These are phyloP conservation scores for Cyrtonyx montezumae DNA, from an alignment of 2,113 vertebrate species.

Conservation along the genomic window DNA sequence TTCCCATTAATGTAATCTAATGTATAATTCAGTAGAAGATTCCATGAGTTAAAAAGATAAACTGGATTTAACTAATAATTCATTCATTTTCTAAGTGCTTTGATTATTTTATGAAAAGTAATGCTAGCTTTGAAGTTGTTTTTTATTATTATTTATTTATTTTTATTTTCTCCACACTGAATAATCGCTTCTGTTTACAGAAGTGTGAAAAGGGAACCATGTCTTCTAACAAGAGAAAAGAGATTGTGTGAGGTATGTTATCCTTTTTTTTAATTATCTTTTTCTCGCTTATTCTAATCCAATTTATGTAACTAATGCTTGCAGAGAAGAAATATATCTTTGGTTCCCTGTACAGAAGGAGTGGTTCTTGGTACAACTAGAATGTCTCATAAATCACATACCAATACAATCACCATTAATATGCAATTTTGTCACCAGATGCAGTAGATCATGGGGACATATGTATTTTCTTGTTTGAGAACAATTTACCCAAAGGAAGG, in stretches of 20 bases:
- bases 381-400: neutral
- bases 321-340: neutral
- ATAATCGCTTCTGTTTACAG: neutral
- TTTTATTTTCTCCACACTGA: neutral
- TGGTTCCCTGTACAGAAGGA: fast-evolving
- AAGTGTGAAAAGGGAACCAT: neutral
- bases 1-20: neutral
- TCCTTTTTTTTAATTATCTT: neutral
- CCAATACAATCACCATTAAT: neutral
- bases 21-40: neutral
- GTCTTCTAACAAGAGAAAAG: neutral
- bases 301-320: neutral
- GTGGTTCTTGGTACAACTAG: neutral
- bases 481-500: neutral
- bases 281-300: neutral
- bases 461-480: neutral
- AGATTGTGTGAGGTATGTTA: neutral
- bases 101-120: neutral
- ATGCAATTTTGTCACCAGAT: neutral
- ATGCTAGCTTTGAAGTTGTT: neutral
- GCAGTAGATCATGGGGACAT: neutral
- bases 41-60: neutral
- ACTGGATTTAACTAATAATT: neutral
- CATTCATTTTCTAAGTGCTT: neutral
- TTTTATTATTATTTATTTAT: neutral